Conservation (phyloP, 2,113 vertebrate species). For the Empidonax alnorum region DNA sequence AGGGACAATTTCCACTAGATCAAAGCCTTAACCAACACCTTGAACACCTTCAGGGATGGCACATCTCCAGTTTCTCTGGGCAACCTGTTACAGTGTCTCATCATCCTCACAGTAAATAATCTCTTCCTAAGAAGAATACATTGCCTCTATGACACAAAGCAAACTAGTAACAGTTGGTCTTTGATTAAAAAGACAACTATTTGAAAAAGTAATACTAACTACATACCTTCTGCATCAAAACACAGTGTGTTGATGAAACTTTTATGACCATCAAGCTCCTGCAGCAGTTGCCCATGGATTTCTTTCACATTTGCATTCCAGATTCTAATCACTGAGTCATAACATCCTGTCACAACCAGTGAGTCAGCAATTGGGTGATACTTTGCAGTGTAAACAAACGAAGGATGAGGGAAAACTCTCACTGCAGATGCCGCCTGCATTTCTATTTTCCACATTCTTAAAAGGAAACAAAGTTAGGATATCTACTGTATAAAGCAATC, state of each 20-base stretch:
- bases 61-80: not conserved
- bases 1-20: not conserved
- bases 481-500: not conserved
- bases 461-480: not conserved
- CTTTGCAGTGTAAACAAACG: constrained; percentile 93
- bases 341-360: constrained; percentile 90
- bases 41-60: not conserved
- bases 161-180: not conserved
- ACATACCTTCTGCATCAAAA: constrained; percentile 91
- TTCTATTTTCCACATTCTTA: constrained; percentile 93
- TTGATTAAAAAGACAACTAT: not conserved
- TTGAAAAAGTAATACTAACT: not conserved
- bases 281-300: constrained; percentile 86
- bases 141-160: not conserved
- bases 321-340: constrained; percentile 86
- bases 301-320: constrained; percentile 87
- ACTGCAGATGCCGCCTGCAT: constrained; percentile 76
- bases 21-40: not conserved
- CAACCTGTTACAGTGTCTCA: not conserved
- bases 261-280: constrained; percentile 89
- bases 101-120: not conserved
- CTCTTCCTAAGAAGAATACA: not conserved
- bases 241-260: constrained; percentile 92
- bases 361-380: constrained; percentile 86
- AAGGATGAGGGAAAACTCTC: constrained; percentile 93